Conservation (phyloP, 35 echinoderm and acorn worm species). For the Heliocidaris tuberculata region DNA sequence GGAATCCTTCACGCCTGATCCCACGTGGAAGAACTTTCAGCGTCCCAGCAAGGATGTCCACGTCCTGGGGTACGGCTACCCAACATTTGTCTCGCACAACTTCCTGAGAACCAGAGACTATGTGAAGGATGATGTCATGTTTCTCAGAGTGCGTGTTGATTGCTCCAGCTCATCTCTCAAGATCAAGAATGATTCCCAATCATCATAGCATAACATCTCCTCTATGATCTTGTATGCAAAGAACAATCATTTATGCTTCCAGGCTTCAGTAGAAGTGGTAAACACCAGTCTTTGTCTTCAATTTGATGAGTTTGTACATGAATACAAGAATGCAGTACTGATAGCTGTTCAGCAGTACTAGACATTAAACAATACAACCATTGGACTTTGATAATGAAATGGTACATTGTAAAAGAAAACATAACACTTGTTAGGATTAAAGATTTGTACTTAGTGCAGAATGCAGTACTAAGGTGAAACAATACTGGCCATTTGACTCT, state of each 20-base stretch:
- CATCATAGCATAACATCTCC: background rate
- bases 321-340: background rate
- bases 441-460: background rate
- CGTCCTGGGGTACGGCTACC: constrained; percentile 92
- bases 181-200: constrained; percentile 18
- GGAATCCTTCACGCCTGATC: constrained; percentile 92
- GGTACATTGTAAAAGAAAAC: background rate
- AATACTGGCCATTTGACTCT: background rate
- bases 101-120: constrained; percentile 78
- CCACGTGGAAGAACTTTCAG: constrained; percentile 99
- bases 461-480: background rate
- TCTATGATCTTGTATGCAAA: background rate
- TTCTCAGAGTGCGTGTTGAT: constrained; percentile 88
- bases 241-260: background rate
- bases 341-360: background rate
- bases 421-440: background rate
- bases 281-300: background rate
- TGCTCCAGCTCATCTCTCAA: constrained; percentile 59
- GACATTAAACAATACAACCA: background rate
- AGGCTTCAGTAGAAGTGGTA: background rate
- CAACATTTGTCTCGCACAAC: constrained; percentile 89
- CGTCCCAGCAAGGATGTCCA: constrained; percentile 85
- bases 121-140: constrained; percentile 88
- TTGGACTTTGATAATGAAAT: background rate
- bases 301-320: background rate